Conservation (phyloP, 2,888 invertebrate species). For the Drosophila helvetica region DNA sequence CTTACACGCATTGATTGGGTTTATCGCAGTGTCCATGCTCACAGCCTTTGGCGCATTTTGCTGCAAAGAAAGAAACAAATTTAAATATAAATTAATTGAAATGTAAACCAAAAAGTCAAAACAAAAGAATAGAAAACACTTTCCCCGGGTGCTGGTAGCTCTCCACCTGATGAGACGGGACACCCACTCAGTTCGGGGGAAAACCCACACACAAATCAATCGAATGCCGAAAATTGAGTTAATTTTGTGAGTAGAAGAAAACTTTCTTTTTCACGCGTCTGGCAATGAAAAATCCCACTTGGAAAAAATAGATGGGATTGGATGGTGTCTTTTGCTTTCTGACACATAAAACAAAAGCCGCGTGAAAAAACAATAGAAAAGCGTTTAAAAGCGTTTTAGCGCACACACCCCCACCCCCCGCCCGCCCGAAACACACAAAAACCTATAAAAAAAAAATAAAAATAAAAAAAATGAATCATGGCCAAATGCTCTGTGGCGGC, state of each 20-base stretch:
- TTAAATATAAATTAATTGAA: constrained; percentile 58
- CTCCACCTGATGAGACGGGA: constrained; percentile 23
- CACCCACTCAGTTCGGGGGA: constrained; percentile 58
- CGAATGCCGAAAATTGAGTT: constrained; percentile 41
- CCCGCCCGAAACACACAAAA: constrained; percentile 2
- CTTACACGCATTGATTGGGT: constrained; percentile 98
- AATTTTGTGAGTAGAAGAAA: constrained; percentile 51
- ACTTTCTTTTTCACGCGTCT: constrained; percentile 77
- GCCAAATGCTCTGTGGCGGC: constrained; percentile 38
- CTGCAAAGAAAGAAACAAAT: constrained; percentile 84
- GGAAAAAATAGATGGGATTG: constrained; percentile 34
- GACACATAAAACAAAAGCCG: constrained; percentile 44
- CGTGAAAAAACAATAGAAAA: constrained; percentile 43
- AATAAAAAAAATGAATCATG: constrained; percentile 71
- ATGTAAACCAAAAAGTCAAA: constrained; percentile 48
- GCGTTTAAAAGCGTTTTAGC: constrained; percentile 47
- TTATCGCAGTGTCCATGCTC: constrained; percentile 96
- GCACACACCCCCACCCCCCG: constrained; percentile 8
- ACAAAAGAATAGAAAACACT: constrained; percentile 44
- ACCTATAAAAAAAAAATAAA: constrained; percentile 27
- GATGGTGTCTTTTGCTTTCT: constrained; percentile 9
- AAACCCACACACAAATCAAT: constrained; percentile 42
- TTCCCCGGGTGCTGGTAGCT: constrained; percentile 37
- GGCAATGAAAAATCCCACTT: constrained; percentile 53
- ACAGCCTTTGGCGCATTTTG: constrained; percentile 96